Percentiles rank a stretch among this genome's conserved stretches.
Evolutionary conservation across 2,797 vertebrate species (phyloP).

Genomic region (Poeciliopsis gracilis): DNA sequence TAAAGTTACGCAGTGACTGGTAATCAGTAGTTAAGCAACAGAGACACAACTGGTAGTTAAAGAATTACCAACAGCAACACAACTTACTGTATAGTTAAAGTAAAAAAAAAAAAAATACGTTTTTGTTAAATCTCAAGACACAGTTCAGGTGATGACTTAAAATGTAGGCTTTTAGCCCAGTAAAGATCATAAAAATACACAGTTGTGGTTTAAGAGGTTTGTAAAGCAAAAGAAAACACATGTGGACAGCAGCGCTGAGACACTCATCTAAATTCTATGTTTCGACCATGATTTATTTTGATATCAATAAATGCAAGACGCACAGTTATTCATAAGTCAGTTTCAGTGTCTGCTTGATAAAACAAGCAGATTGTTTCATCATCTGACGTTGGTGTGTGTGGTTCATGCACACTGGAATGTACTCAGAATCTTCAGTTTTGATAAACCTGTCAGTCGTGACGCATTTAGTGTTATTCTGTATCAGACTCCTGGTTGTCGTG

Average conservation of each 20-base stretch:
- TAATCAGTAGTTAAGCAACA: background rate
- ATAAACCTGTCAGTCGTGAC: background rate
- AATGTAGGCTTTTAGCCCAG: background rate
- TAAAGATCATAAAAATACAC: background rate
- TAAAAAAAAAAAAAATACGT: too few species aligned
- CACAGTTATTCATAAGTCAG: background rate
- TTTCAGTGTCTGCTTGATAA: background rate
- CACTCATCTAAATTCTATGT: background rate
- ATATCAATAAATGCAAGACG: background rate
- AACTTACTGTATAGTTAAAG: background rate
- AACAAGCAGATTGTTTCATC: background rate
- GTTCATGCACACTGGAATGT: background rate
- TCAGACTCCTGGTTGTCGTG: background rate
- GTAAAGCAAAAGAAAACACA: background rate
- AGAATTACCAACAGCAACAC: background rate
- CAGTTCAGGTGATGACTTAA: background rate
- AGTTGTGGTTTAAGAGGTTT: background rate
- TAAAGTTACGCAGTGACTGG: background rate
- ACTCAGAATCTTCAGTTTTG: background rate
- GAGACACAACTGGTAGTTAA: background rate
- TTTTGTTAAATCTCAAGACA: background rate
- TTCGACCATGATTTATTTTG: background rate
- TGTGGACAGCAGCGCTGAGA: background rate
- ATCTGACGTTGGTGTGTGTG: background rate
- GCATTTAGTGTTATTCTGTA: background rate